Percentiles rank a stretch among this genome's conserved stretches.
Evolutionary conservation across 1,140 invertebrate species (phyloP).

Genomic region (Drosophila ficusphila): DNA sequence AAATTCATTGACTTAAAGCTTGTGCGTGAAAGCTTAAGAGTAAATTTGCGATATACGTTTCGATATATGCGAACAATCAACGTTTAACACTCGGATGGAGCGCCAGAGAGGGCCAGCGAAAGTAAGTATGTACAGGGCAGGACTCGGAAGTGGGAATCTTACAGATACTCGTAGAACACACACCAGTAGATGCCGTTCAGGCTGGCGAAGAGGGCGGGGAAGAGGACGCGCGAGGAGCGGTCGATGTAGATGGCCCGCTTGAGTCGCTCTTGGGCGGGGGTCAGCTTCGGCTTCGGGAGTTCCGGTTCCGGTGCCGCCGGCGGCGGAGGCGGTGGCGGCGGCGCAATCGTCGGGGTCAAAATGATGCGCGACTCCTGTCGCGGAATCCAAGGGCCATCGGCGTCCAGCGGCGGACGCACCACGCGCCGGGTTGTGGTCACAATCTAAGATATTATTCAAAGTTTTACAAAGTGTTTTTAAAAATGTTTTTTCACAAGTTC

Average conservation of each 20-base stretch:
- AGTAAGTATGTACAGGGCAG: constrained; percentile 56
- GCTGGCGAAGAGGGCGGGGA: constrained; percentile 93
- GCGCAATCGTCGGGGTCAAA: constrained; percentile 67
- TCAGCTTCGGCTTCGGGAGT: constrained; percentile 85
- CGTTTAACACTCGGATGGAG: constrained; percentile 47
- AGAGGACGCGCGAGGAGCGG: constrained; percentile 93
- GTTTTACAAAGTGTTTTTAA: not conserved
- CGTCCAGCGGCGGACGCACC: constrained; percentile 71
- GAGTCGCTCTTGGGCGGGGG: constrained; percentile 88
- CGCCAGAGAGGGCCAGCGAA: constrained; percentile 26
- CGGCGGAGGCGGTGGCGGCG: constrained; percentile 74
- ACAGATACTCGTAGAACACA: constrained; percentile 93
- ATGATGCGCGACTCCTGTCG: constrained; percentile 80
- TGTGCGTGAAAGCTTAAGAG: constrained; percentile 54
- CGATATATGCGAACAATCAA: constrained; percentile 68
- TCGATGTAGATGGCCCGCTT: constrained; percentile 94
- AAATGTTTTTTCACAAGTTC: no score
- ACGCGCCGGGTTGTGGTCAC: constrained; percentile 68
- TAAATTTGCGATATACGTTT: constrained; percentile 43
- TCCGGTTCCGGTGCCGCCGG: constrained; percentile 85
- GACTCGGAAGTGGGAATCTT: constrained; percentile 57
- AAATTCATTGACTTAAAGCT: constrained; percentile 73
- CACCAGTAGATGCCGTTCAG: constrained; percentile 95
- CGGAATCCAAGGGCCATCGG: constrained; percentile 82
- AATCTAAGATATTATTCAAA: constrained; percentile 40